These are phyloP conservation scores for Chaetorhynchus papuensis DNA, from an alignment of 2,113 vertebrate species.

Conservation along the genomic window DNA sequence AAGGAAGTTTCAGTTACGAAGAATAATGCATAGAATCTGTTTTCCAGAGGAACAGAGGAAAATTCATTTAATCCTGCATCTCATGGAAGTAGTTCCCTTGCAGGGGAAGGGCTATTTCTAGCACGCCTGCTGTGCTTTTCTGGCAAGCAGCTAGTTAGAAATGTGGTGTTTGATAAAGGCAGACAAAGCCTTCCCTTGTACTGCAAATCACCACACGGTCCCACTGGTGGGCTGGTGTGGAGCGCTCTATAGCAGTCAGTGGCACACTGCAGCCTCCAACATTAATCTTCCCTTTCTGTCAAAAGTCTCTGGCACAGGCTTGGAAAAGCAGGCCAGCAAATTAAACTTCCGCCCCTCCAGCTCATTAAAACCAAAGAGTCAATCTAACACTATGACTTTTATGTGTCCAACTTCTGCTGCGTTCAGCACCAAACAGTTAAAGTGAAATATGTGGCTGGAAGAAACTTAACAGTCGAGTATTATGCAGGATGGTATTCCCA, in stretches of 20 bases:
- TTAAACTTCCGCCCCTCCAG: conserved; percentile 2
- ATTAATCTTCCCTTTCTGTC: conserved; percentile 58
- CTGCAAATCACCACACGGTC: conserved; percentile 67
- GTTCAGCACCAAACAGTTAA: conserved; percentile 36
- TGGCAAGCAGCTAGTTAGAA: conserved; percentile 66
- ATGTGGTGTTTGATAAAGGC: conserved; percentile 64
- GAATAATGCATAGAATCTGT: not conserved
- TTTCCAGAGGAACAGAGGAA: conserved; percentile 38
- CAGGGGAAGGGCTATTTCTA: conserved; percentile 75
- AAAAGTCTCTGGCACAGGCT: conserved; percentile 41
- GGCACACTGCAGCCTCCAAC: conserved; percentile 67
- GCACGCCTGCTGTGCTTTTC: conserved; percentile 67
- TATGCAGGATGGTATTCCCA: conserved; percentile 25
- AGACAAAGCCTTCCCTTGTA: conserved; percentile 87
- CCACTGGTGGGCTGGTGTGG: conserved; percentile 64
- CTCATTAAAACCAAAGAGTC: conserved; percentile 49
- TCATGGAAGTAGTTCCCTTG: conserved; percentile 52
- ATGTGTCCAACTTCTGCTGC: not conserved
- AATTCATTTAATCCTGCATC: conserved; percentile 1
- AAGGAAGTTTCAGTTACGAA: not conserved
- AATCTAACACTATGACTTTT: conserved; percentile 18
- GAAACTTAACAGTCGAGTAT: conserved; percentile 22
- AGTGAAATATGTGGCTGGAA: conserved; percentile 33
- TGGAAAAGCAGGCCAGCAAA: conserved; percentile 52
- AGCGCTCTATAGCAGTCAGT: conserved; percentile 59